These are phyloP conservation scores for Canis aureus DNA, from an alignment of 2,113 vertebrate species.

Conservation along the genomic window DNA sequence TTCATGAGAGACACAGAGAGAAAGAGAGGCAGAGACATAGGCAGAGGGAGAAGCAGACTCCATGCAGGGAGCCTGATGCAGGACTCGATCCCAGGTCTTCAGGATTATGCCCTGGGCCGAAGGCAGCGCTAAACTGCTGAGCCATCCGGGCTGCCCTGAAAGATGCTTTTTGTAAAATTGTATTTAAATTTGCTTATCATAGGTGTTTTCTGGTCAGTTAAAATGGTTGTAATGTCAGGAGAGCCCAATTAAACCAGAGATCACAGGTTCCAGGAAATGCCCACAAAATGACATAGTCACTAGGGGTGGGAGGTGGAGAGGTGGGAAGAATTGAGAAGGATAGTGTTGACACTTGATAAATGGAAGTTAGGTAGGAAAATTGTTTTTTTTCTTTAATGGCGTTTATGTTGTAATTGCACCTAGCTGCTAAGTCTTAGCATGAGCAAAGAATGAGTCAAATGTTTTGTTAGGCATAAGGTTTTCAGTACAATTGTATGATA, in stretches of 20 bases:
- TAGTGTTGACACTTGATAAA: constrained; percentile 21
- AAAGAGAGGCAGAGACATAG: too few relatives aligned
- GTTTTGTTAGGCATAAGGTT: neutral
- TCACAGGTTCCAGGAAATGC: neutral
- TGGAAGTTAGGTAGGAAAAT: neutral
- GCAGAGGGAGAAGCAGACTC: too few relatives aligned
- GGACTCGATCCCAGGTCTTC: too few relatives aligned
- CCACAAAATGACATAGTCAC: neutral
- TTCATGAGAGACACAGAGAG: too few relatives aligned
- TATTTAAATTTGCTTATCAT: constrained; percentile 54
- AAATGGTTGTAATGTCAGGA: neutral
- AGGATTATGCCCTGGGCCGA: too few relatives aligned
- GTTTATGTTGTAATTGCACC: neutral
- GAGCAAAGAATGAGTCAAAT: neutral
- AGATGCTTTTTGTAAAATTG: neutral
- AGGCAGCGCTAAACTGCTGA: too few relatives aligned
- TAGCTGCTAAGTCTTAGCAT: neutral
- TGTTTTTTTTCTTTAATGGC: constrained; percentile 5
- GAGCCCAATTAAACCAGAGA: neutral
- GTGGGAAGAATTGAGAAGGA: neutral
- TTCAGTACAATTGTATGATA: neutral
- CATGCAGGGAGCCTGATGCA: too few relatives aligned
- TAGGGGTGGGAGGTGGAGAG: neutral
- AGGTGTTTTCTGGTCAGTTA: neutral
- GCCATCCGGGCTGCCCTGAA: too few relatives aligned